A percentile compares a stretch with the other conserved stretches of the same genome.
phyloP scores from a whole-genome alignment of 2,888 invertebrate species.

The Drosophila heteroneura region DNA sequence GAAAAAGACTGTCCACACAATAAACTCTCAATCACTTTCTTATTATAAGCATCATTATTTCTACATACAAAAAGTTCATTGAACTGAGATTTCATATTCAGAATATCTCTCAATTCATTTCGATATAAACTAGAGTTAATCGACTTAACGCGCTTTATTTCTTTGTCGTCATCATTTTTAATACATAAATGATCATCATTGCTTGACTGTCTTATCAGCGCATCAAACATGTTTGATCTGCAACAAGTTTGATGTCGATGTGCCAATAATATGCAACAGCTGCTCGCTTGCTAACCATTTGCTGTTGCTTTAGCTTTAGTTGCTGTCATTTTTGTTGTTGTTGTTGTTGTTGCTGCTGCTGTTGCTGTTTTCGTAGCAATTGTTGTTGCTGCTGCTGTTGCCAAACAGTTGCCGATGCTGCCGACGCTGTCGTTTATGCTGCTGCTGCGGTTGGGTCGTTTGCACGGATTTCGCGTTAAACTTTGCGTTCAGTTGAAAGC shows the following conservation, averaged over 20 bases:
- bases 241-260: constrained; percentile 62
- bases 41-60: not conserved
- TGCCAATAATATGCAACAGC: constrained; percentile 74
- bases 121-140: not conserved
- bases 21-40: not conserved
- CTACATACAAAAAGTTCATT: not conserved
- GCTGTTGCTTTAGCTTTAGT: constrained; percentile 12
- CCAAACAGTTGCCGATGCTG: constrained; percentile 55
- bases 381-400: constrained; percentile 43
- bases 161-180: not conserved
- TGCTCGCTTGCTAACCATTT: constrained; percentile 38
- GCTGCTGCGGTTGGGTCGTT: constrained; percentile 44
- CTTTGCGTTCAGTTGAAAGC: constrained; percentile 75
- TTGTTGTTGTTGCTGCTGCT: not conserved
- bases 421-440: constrained; percentile 22
- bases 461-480: constrained; percentile 72
- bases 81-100: not conserved
- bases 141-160: not conserved
- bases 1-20: not conserved
- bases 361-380: not conserved
- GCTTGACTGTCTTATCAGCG: constrained; percentile 57
- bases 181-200: not conserved
- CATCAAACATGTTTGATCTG: constrained; percentile 63
- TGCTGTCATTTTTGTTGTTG: constrained; percentile 33
- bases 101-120: not conserved